These are phyloP conservation scores for Phallusia fumigata DNA, from an alignment of 23 tunicate species.

Conservation along the genomic window DNA sequence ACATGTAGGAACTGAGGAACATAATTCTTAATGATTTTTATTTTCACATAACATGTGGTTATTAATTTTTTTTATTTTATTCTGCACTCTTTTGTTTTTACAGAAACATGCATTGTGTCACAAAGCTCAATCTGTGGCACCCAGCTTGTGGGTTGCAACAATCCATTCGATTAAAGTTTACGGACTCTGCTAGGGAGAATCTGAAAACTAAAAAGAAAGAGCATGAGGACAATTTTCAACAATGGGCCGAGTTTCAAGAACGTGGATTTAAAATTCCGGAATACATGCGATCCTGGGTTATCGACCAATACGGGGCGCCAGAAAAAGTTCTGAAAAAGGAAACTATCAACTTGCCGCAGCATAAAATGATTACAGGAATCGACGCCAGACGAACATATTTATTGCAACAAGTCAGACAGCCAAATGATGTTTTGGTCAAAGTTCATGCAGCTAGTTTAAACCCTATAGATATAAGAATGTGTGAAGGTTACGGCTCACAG, in stretches of 20 bases:
- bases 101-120: no score
- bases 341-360: constrained; percentile 28
- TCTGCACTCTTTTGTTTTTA: no score
- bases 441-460: constrained; percentile 90
- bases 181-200: neutral
- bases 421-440: constrained; percentile 83
- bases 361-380: constrained; percentile 13
- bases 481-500: constrained; percentile 63
- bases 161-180: neutral
- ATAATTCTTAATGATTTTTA: no score
- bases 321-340: constrained; percentile 57
- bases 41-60: no score
- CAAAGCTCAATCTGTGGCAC: no score
- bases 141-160: no score
- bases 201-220: neutral
- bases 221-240: constrained; percentile 43
- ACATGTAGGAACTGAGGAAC: no score
- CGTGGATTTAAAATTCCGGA: constrained; percentile 76
- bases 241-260: constrained; percentile 83
- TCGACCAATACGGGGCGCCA: constrained; percentile 73
- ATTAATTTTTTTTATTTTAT: no score
- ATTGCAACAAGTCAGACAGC: constrained; percentile 48
- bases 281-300: constrained; percentile 75
- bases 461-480: constrained; percentile 77
- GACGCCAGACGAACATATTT: constrained; percentile 50